Conservation (phyloP, 2,113 vertebrate species). For the Campylorhamphus procurvoides region DNA sequence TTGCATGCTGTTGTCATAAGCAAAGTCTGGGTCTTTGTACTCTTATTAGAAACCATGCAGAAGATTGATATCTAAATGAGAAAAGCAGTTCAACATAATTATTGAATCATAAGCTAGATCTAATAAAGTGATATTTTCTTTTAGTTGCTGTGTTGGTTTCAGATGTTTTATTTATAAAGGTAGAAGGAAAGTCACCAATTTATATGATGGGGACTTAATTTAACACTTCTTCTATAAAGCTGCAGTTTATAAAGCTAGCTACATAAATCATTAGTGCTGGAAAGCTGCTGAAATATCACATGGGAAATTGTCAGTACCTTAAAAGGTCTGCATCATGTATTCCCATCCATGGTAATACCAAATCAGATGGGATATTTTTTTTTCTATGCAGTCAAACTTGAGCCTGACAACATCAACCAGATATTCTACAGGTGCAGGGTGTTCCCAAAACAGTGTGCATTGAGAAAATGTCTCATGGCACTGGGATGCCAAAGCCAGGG, state of each 20-base stretch:
- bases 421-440: neutral
- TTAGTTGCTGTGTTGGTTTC: conserved; percentile 27
- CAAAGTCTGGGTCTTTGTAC: neutral
- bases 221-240: neutral
- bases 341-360: neutral
- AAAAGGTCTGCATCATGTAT: neutral
- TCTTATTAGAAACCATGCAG: neutral
- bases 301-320: neutral
- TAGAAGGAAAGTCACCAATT: neutral
- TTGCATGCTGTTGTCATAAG: neutral
- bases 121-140: conserved; percentile 25
- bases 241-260: conserved; percentile 3
- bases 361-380: neutral
- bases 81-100: neutral
- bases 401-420: neutral
- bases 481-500: neutral
- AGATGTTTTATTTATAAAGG: conserved; percentile 12
- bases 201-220: neutral
- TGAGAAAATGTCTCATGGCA: neutral
- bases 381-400: neutral
- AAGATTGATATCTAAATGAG: neutral
- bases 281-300: conserved; percentile 28
- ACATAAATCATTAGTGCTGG: neutral
- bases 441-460: neutral
- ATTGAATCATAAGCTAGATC: conserved; percentile 17